A percentile compares a stretch with the other conserved stretches of the same genome.
These are phyloP conservation scores for Xiphydria camelus DNA, from an alignment of 2,888 invertebrate species.

Conservation along the genomic window DNA sequence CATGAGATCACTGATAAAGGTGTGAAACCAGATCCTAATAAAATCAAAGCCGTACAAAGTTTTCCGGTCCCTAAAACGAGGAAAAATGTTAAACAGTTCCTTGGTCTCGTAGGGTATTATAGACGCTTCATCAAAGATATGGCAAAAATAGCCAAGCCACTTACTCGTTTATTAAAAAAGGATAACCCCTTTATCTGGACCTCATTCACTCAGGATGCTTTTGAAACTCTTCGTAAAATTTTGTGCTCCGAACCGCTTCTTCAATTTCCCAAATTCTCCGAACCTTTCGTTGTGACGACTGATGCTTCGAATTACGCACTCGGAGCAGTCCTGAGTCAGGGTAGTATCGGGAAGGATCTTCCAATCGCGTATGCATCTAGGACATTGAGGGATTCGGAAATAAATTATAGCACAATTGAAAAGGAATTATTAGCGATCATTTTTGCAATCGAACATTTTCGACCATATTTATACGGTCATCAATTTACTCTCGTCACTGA, in stretches of 20 bases:
- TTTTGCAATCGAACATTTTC: conserved; percentile 10
- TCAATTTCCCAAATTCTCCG: conserved; percentile 45
- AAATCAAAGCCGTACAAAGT: conserved; percentile 10
- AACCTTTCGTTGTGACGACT: conserved; percentile 39
- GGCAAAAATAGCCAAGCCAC: conserved; percentile 25
- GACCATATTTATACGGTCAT: conserved; percentile 13
- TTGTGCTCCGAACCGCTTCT: conserved; percentile 35
- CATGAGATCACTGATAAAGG: conserved; percentile 8
- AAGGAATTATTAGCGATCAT: conserved; percentile 34
- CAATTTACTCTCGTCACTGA: conserved; percentile 14
- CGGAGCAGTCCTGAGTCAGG: conserved; percentile 40
- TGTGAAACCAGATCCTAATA: conserved; percentile 11
- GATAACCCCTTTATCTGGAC: conserved; percentile 16
- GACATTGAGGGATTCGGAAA: conserved; percentile 33
- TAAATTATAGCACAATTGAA: conserved; percentile 41
- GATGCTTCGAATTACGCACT: conserved; percentile 40
- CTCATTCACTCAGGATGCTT: conserved; percentile 7
- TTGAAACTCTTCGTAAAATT: conserved; percentile 5
- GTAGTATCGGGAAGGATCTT: conserved; percentile 29
- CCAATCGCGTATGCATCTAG: conserved; percentile 42
- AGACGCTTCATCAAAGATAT: conserved; percentile 27
- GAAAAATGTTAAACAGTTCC: conserved; percentile 13
- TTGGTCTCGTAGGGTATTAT: conserved; percentile 29
- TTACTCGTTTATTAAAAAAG: conserved; percentile 21
- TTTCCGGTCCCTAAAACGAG: conserved; percentile 9